A percentile compares a stretch with the other conserved stretches of the same genome.
Conservation (phyloP, 2,113 vertebrate species). For the Osmerus eperlanus region DNA sequence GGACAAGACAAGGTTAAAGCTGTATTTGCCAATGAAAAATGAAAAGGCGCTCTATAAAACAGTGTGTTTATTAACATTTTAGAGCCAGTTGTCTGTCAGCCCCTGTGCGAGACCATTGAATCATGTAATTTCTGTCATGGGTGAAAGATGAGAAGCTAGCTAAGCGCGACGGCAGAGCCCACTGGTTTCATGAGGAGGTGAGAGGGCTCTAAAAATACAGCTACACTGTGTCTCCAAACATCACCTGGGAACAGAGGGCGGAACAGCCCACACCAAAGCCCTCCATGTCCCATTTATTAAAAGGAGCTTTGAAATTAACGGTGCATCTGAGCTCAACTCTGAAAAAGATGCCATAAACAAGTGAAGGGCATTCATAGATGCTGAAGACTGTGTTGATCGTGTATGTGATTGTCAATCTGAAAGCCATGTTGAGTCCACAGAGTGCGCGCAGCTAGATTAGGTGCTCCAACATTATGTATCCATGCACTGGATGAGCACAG, state of each 20-base stretch:
- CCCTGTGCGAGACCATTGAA: slow-evolving; percentile 50
- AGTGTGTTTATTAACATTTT: slow-evolving; percentile 63
- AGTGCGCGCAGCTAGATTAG: background rate
- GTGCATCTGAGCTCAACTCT: slow-evolving; percentile 43
- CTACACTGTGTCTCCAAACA: slow-evolving; percentile 19
- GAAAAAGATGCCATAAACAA: slow-evolving; percentile 61
- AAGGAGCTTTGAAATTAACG: slow-evolving; percentile 59
- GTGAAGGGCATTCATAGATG: slow-evolving; percentile 41
- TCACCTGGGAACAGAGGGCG: slow-evolving; percentile 28
- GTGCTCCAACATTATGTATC: background rate
- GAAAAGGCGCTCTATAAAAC: slow-evolving; percentile 47
- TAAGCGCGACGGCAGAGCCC: slow-evolving; percentile 31
- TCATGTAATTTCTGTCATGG: slow-evolving; percentile 65
- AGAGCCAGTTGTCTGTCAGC: slow-evolving; percentile 55
- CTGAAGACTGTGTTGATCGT: background rate
- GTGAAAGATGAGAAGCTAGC: slow-evolving; percentile 56
- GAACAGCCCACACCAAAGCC: slow-evolving; percentile 44
- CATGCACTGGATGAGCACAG: no score
- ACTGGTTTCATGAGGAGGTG: slow-evolving; percentile 48
- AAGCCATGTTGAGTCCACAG: background rate
- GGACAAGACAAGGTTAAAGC: slow-evolving; percentile 58
- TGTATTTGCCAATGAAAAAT: slow-evolving; percentile 52
- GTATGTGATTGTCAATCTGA: background rate
- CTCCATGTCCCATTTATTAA: slow-evolving; percentile 63
- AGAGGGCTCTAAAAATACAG: slow-evolving; percentile 33